Evolutionary conservation across 2,888 invertebrate genomes (phyloP), one percentile per base, ranked within the genome.

Genomic region (Patella pellucida): DNA sequence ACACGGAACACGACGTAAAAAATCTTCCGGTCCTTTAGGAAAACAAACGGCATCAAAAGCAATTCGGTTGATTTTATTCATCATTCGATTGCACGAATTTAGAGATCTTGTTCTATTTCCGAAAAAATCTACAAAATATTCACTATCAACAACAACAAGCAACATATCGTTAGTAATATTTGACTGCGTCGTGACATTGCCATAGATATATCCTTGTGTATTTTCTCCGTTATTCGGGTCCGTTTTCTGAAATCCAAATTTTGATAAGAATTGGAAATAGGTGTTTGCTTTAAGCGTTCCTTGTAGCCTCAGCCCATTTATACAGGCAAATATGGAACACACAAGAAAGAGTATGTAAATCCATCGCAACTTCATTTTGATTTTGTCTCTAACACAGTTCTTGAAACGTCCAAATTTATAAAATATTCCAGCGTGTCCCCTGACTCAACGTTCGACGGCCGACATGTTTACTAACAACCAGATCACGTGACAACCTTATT

Each of bases 201-300:
- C 99, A 90, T 96, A 99, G 85, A 99, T 96, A 91, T 96, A 98
- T 71, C 98, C 98, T 91, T 95, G 95, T 82, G 97, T 96, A 88
- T 96, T 95, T 85, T 94, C 95, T 86, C 94, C 94, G 84, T 95
- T 94, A 90, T 96, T 95, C 68, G 94, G 93, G 91, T 97, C 96
- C 16, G 98, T 97, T 92, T 97, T 97, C 92, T 98, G 98, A 90
- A 98, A 96, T 76, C 98, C 98, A 91, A 98, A 99, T 91, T 98
- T 98, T 31, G 96, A 94, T 73, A 99, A 92, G 91, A 98, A 97
- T 69, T 86, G 82, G 91, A 95, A 95, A 90, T 97, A 97, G 91
- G 86, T 82, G n/a, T 78, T 77, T 1, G 85, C 87, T 23, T 87
- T 79, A 90, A 91, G 91, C 71, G 85, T 85, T 69, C 91, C 91